phyloP scores from a whole-genome alignment of 2,888 invertebrate genomes.

The Julus scandinavius region DNA sequence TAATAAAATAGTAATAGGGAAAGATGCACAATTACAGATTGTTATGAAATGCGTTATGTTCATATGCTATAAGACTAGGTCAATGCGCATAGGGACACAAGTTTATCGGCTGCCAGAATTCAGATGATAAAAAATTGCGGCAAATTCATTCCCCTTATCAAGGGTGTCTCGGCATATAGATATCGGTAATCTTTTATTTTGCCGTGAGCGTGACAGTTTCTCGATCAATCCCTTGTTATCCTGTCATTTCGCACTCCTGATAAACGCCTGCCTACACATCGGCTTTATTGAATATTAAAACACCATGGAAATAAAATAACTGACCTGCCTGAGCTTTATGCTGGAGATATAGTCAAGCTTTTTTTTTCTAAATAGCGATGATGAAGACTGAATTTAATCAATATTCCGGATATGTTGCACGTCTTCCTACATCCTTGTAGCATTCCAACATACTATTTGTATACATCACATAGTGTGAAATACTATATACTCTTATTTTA shows the following conservation, averaged over 20 bases:
- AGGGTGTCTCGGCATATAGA: neutral
- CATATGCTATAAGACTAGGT: neutral
- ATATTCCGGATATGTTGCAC: neutral
- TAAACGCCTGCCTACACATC: neutral
- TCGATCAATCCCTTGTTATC: slow-evolving; percentile 41
- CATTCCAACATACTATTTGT: too few relatives aligned
- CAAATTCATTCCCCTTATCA: slow-evolving; percentile 26
- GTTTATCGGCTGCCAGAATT: neutral
- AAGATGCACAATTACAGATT: neutral
- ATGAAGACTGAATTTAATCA: neutral
- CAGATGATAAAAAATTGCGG: neutral
- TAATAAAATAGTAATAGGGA: neutral
- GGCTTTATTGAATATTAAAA: slow-evolving; percentile 33
- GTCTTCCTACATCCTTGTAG: too few relatives aligned
- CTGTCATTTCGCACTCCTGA: neutral
- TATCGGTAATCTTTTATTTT: slow-evolving; percentile 36
- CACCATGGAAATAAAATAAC: neutral
- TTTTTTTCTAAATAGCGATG: neutral
- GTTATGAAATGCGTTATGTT: neutral
- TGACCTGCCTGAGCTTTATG: neutral
- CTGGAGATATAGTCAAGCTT: neutral
- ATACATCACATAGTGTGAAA: too few relatives aligned
- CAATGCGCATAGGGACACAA: neutral
- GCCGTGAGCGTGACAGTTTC: slow-evolving; percentile 31
- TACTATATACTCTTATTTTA: too few relatives aligned